Base-by-base conservation (phyloP, 2,888 invertebrate species). In the Cenopis cana region DNA sequence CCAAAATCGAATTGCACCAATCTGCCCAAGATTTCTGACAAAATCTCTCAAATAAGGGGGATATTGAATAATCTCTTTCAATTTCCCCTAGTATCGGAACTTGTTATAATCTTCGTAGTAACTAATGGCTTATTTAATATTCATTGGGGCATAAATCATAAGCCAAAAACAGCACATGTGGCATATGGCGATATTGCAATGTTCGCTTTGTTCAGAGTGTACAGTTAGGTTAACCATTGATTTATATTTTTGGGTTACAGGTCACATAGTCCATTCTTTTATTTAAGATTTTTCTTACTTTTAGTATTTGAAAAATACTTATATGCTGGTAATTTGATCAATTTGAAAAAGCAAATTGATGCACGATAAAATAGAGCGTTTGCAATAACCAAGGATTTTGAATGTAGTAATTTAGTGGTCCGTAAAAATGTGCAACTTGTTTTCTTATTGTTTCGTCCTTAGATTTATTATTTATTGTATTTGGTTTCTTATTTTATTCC, bases 1-100 rank as follows among this genome's bases (percentile, higher is more conserved):
- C 73, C 56, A 74, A 76, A 78, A 80, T 80, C 77, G 77, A 82
- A 81, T 82, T 61, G 66, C 55, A 79, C 76, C 80, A 78, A 82
- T 82, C 79, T 77, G 75, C 73, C 75, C 78, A 76, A 78, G 79
- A 82, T 79, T 81, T 76, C 74, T 69, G 74, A 41, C 76, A 78
- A 81, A 79, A 68, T 78, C 78, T 78, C 78, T 77, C 76, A 74
- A 66, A 71, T 75, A 69, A 75, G 72, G 76, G 77, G 82, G 81
- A 80, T 74, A 72, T 64, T 68, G 72, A 74, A 71, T 75, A 80
- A 76, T 79, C 77, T 79, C 75, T 74, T 78, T 76, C 76, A 67
- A 74, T 76, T 74, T 79, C 79, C 81, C 81, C 75, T 74, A 74
- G 68, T 74, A 38, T 61, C 46, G 54, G 46, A 66, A 71, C 59